Evolutionary conservation across 2,113 vertebrate species (phyloP), one percentile per base, ranked within the genome.

Genomic region (Alexandromys fortis): DNA sequence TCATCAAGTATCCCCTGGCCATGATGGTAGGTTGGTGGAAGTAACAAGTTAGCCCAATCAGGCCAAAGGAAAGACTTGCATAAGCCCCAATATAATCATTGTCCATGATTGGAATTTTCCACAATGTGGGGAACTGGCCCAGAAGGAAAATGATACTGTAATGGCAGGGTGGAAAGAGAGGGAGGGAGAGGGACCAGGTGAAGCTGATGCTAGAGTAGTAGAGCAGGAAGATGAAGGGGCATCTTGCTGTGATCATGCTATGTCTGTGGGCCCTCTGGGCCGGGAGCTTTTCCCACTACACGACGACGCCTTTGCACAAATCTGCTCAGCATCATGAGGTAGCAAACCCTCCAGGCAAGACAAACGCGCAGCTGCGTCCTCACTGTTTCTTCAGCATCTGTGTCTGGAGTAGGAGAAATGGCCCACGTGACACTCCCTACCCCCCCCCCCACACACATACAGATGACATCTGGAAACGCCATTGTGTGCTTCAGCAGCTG

Each of bases 231-330:
- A 73, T 7, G 38, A 45, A 49, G 17, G 78, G 68, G 30, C 14
- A 12, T 24, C 2, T 1, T 1, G 1, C 38, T 8, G 0, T 49
- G 30, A n/a, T 45, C 35, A 47, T 0, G 10, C 5, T 55, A 7
- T 19, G 17, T 73, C 70, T 49, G 47, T 28, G 33, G 52, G 38
- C 17, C 38, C 30, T 49, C 8, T 11, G 3, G 3, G 7, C 63
- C 42, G 12, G 58, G 78, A 70, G 38, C 26, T 68, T 68, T 35
- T n/a, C 17, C 90, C 61, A n/a, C 22, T 6, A 33, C 3, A 12
- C 14, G 35, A 47, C 6, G 22, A 47, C 49, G 33, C 16, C 76
- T 78, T 76, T 21, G 26, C 30, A 58, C n/a, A 83, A 42, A 30
- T 42, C 68, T 13, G n/a, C 58, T 49, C 70, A 73, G 35, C 30